Percentiles rank a stretch among this genome's conserved stretches.
Conservation (phyloP, 1,140 invertebrate genomes). For the Drosophila kanapiae region DNA sequence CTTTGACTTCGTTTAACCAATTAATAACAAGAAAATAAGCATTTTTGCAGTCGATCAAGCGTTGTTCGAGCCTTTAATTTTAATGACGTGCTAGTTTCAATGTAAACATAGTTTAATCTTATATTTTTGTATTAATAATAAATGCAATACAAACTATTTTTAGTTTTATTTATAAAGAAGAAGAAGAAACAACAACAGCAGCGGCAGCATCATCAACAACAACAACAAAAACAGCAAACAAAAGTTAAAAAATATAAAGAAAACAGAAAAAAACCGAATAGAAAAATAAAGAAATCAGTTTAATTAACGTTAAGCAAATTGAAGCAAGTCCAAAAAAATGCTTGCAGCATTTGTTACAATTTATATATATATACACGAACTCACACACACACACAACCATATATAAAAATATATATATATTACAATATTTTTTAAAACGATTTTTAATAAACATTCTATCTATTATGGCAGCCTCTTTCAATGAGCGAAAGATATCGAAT, state of each 20-base stretch:
- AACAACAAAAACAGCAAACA: conserved; percentile 4
- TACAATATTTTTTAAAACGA: conserved; percentile 69
- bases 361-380: conserved; percentile 41
- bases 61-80: conserved; percentile 65
- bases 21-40: conserved; percentile 49
- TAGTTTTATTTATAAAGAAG: conserved; percentile 74
- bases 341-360: conserved; percentile 80
- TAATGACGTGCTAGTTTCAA: conserved; percentile 74
- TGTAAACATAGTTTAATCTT: conserved; percentile 75
- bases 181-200: conserved; percentile 15
- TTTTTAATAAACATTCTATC: conserved; percentile 81
- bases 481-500: conserved; percentile 49
- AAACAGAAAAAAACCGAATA: conserved; percentile 29
- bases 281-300: conserved; percentile 49
- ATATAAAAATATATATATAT: conserved; percentile 72
- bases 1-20: conserved; percentile 52
- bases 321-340: conserved; percentile 55
- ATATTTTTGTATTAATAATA: conserved; percentile 81
- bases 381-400: conserved; percentile 4
- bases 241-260: conserved; percentile 24
- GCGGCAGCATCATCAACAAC: conserved; percentile 23
- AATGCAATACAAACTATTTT: conserved; percentile 82
- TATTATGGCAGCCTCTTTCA: conserved; percentile 72
- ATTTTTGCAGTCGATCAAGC: conserved; percentile 71
- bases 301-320: conserved; percentile 74